Evolutionary conservation across 2,888 invertebrate genomes (phyloP), one percentile per base, ranked within the genome.

Genomic region (Eupithecia tripunctaria): DNA sequence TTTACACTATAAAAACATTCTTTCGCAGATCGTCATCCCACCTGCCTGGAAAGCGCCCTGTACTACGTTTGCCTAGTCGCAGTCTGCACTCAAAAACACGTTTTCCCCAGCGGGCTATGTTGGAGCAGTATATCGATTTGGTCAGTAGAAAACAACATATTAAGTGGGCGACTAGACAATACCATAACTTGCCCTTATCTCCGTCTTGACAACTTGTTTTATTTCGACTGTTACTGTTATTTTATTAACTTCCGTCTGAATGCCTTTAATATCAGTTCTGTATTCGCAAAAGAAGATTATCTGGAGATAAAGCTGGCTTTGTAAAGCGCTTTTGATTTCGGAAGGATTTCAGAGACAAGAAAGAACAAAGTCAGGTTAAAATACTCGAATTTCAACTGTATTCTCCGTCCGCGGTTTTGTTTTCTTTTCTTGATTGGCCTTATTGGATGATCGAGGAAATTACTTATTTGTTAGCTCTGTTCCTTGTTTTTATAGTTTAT

Each of bases 221-320:
- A 60, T 60, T 60, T 29, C 7, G 60, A 29, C 60, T 60, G 27
- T 60, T 60, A 29, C 29, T 60, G 60, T 64, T 64, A 25, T 41
- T 21, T 25, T 64, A 72, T 68, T 68, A 59, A 56, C 32, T 71
- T 65, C 21, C 32, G 15, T 27, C 64, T n/a, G 60, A 68, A 68
- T 60, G 60, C 27, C 36, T 68, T 66, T 72, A 59, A 60, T 47
- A 47, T 60, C 59, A 47, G 71, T 38, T 63, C 14, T 64, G 38
- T 66, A 36, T 68, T 41, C 27, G 27, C 60, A 56, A 56, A 32
- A 69, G 68, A 68, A 68, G 43, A 72, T 68, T 60, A 68, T 66
- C 47, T 66, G 15, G 25, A 72, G 59, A 65, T 47, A 27, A 65
- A 43, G 56, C 47, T 62, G 70, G 68, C 25, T 41, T 64, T 64